phyloP scores from a whole-genome alignment of 30 jellyfish, hydroid and myxozoan genomes.

The Chrysaora quinquecirrha region DNA sequence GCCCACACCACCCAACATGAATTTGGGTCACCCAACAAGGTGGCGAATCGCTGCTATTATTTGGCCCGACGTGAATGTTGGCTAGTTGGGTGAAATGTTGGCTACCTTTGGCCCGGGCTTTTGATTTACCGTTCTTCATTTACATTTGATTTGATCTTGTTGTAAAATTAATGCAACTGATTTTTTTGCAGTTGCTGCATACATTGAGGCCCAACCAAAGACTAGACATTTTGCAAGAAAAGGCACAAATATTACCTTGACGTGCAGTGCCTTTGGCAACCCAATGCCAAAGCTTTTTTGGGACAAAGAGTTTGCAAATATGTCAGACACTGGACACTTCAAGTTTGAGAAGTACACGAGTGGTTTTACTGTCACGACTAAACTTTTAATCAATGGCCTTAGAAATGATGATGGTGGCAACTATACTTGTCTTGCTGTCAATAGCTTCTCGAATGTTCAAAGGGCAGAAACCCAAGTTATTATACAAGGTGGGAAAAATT shows the following conservation, averaged over 20 bases:
- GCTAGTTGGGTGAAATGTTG: no score
- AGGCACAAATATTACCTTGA: constrained; percentile 36
- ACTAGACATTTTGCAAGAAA: constrained; percentile 6
- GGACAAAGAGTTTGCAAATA: constrained; percentile 6
- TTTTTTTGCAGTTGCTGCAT: constrained; percentile 51
- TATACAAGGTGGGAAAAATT: constrained; percentile 32
- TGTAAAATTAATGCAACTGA: no score
- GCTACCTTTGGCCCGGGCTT: no score
- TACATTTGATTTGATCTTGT: no score
- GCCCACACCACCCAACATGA: no score
- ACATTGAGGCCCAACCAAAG: constrained; percentile 34
- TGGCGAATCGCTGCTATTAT: no score
- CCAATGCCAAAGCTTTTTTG: constrained; percentile 58
- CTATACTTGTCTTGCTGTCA: constrained; percentile 41
- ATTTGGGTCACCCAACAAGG: no score
- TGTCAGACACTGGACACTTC: constrained; percentile 20
- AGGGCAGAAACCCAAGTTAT: constrained; percentile 24
- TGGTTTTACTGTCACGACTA: constrained; percentile 39
- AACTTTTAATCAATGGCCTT: constrained; percentile 5
- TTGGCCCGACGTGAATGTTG: no score
- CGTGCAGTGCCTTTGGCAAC: constrained; percentile 59
- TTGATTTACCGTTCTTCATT: no score
- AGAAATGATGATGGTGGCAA: constrained; percentile 28
- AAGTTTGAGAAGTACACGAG: background rate
- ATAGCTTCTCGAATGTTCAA: constrained; percentile 10